Evolutionary conservation across 2,888 invertebrate species (phyloP).

Genomic region (Drosophila borborema): DNA sequence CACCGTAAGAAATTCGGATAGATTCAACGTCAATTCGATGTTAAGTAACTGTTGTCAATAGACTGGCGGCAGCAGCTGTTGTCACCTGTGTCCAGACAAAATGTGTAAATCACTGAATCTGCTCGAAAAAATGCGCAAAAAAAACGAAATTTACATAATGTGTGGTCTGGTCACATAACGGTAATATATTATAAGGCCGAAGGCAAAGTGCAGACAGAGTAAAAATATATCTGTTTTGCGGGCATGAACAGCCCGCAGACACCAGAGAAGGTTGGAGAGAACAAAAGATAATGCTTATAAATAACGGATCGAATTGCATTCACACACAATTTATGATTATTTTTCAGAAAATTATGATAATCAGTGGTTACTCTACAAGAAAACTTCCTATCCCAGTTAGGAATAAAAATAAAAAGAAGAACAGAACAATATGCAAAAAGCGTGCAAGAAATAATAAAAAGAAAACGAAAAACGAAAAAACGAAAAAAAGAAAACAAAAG

Average conservation of each 20-base stretch:
- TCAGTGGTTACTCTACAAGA: conserved; percentile 49
- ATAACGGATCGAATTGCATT: conserved; percentile 79
- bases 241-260: conserved; percentile 64
- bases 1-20: conserved; percentile 6
- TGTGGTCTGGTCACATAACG: conserved; percentile 81
- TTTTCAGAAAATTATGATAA: conserved; percentile 70
- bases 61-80: conserved; percentile 60
- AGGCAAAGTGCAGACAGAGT: conserved; percentile 16
- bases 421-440: conserved; percentile 53
- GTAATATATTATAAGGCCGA: conserved; percentile 67
- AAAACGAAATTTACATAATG: conserved; percentile 64
- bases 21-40: conserved; percentile 22
- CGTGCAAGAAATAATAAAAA: conserved; percentile 17
- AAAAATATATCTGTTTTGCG: conserved; percentile 17
- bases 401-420: conserved; percentile 22
- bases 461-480: too few species aligned
- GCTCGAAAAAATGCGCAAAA: conserved; percentile 32
- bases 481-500: conserved; percentile 27
- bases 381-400: conserved; percentile 50
- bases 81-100: conserved; percentile 67
- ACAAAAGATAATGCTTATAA: conserved; percentile 66
- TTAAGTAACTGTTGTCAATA: conserved; percentile 49
- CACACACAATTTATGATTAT: conserved; percentile 73
- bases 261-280: conserved; percentile 33
- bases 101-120: conserved; percentile 60